Evolutionary conservation across 2,797 vertebrate species (phyloP), one percentile per base, ranked within the genome.

Genomic region (Ceyx erithaca): DNA sequence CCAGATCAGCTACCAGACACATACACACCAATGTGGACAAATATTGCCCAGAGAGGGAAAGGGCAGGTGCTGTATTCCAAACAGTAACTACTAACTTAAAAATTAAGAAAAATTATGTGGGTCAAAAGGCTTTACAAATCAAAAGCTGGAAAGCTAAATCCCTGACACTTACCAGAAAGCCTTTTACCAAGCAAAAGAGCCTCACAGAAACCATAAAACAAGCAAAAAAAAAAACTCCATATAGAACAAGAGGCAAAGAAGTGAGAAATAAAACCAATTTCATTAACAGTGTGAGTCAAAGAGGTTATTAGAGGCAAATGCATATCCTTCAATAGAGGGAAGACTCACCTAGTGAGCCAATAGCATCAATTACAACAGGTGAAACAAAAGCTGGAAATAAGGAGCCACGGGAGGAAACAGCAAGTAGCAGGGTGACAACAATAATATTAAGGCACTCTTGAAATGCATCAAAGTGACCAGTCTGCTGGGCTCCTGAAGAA

Each of bases 371-470:
- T 81, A 46, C 30, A 70, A 69, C 85, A 93, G 67, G 52, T 77
- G 52, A 96, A 93, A 78, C 49, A 48, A 81, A 91, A 93, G 70
- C 66, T 46, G 57, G 55, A 84, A 86, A 84, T 91, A 69, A 79
- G 59, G 77, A 78, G 43, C 78, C 66, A 73, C 0, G 0, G 80
- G 69, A 71, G 68, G 73, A 84, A 89, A 68, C 41, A 75, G 51
- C 71, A 75, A 93, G 40, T 15, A 78, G 61, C 28, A 61, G 55
- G 81, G 58, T 52, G 67, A 1, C 31, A 78, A 40, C 23, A 33
- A 58, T 77, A 91, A 70, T 8, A 76, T 22, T 30, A 26, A 76
- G 28, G 63, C 31, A 33, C 48, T 80, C 69, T 35, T n/a, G 4
- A 85, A 92, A 90, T 1, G 1, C 35, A 76, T 41, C 85, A 33